Percentiles rank a stretch among this genome's conserved stretches.
Conservation (phyloP, 2,113 vertebrate genomes). For the Corapipo altera region DNA sequence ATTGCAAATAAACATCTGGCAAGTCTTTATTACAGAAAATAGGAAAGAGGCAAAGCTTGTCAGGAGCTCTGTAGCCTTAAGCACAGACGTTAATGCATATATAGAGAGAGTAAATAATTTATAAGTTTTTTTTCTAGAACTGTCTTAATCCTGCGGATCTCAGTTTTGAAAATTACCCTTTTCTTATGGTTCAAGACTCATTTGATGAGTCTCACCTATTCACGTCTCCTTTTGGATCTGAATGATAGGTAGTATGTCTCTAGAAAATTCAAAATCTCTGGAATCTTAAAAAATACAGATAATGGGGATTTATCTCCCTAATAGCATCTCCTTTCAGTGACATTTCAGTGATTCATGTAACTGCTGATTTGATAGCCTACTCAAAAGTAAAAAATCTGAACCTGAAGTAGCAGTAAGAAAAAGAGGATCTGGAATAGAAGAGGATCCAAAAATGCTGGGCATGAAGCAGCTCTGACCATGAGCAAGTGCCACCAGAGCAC, state of each 20-base stretch:
- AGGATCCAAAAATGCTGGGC: fast-evolving
- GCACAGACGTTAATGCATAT: neutral
- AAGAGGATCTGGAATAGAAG: neutral
- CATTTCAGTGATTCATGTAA: neutral
- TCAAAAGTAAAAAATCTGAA: neutral
- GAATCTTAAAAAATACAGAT: neutral
- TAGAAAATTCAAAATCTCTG: neutral
- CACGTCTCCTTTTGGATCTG: neutral
- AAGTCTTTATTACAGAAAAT: neutral
- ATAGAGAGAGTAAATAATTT: neutral
- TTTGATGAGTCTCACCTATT: neutral
- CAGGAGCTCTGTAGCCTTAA: neutral
- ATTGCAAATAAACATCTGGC: neutral
- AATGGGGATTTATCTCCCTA: neutral
- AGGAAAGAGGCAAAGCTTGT: neutral
- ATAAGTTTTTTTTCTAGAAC: neutral
- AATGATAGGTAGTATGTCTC: neutral
- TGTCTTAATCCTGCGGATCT: neutral
- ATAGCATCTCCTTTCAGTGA: neutral
- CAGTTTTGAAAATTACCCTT: neutral
- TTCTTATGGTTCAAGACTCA: neutral
- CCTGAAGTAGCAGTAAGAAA: neutral
- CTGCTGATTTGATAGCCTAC: neutral
- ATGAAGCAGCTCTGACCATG: neutral
- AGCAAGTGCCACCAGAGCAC: neutral